Evolutionary conservation across 2,113 vertebrate species (phyloP), one percentile per base, ranked within the genome.

Genomic region (Dunckerocampus dactyliophorus): DNA sequence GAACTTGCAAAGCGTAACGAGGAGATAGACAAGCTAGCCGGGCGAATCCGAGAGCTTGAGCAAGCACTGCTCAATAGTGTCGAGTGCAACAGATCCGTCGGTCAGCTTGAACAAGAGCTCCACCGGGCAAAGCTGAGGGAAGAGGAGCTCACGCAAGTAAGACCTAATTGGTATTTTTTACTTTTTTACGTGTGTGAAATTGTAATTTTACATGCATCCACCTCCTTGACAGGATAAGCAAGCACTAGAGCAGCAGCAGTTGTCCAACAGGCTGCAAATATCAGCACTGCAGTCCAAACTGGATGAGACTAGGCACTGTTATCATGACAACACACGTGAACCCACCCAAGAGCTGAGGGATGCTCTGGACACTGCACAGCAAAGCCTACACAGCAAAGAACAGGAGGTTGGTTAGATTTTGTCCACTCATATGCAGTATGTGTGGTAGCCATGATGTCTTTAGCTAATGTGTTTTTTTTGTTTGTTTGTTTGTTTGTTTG

Each of bases 251-350:
- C 91, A 95, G 66, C 93, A 94, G 66, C 93, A 93, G 65, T 88
- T 90, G 75, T 88, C 87, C 4, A 91, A 91, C 80, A 87, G 92
- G 54, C 89, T 94, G 19, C 93, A 93, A 75, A 92, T 92, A 58
- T 95, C 96, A 2, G 88, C 91, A 1, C 79, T 95, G 17, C 94
- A 94, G 74, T 92, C 94, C 7, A 93, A 91, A 53, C 50, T 92
- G 50, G 93, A 94, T 60, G 94, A 95, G 84, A 88, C 87, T 0
- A 88, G 82, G 43, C 89, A 93, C 71, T 87, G 87, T 39, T 73
- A 92, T 52, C 87, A 88, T 8, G 87, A 89, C 2, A 59, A 75
- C 43, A 34, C 15, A 0, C 54, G 50, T 48, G 81, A 91, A n/a
- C 82, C 88, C 0, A 76, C 48, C 1, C 79, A 86, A 63, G 85